These are phyloP conservation scores for Psittacula derbiana DNA, from an alignment of 2,797 vertebrate species.

Conservation along the genomic window DNA sequence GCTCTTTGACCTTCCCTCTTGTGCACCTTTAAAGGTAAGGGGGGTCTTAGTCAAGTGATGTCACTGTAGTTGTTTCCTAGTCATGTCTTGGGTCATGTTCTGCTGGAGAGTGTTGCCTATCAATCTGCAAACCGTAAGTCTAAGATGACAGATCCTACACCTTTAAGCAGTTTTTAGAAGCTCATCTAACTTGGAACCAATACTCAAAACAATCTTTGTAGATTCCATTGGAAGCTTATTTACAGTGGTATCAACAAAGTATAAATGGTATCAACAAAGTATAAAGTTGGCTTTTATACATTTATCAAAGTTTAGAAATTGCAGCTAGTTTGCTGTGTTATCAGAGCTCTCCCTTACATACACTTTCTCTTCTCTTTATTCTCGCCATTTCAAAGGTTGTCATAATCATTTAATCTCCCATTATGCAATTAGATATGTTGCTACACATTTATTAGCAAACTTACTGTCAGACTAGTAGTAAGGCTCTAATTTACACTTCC, in stretches of 20 bases:
- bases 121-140: neutral
- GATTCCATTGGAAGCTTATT: neutral
- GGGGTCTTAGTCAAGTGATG: neutral
- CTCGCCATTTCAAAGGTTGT: neutral
- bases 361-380: neutral
- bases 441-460: slow-evolving; percentile 57
- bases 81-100: neutral
- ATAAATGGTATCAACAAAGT: neutral
- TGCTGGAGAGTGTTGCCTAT: neutral
- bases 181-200: neutral
- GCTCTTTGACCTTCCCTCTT: neutral
- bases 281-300: neutral
- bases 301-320: neutral
- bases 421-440: slow-evolving; percentile 52
- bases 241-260: neutral
- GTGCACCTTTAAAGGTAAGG: neutral
- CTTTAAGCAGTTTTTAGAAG: neutral
- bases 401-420: neutral
- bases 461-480: slow-evolving; percentile 46
- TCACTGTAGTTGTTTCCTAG: neutral
- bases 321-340: neutral
- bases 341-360: neutral
- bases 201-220: neutral
- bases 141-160: neutral
- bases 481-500: slow-evolving; percentile 65